Evolutionary conservation across 2,888 invertebrate species (phyloP).

Genomic region (Gisinianus flammeolus): DNA sequence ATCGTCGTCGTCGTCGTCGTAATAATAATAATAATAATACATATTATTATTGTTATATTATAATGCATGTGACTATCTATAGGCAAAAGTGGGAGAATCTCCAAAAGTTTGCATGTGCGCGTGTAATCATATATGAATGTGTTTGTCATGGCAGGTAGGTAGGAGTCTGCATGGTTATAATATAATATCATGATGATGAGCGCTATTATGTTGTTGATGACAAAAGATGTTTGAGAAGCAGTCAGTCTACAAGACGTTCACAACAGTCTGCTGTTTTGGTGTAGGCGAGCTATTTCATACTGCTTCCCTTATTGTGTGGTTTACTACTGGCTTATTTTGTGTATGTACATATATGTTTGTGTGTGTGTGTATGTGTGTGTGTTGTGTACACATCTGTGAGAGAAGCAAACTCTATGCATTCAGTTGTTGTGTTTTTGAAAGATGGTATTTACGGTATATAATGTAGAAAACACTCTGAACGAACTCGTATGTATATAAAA

Average conservation of each 20-base stretch:
- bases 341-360: neutral
- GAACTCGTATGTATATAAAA: neutral
- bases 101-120: neutral
- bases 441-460: neutral
- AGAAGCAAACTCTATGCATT: neutral
- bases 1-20: neutral
- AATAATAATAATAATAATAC: neutral
- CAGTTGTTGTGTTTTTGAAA: neutral
- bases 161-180: neutral
- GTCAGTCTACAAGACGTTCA: conserved; percentile 10
- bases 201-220: conserved; percentile 35
- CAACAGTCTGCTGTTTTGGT: neutral
- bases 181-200: conserved; percentile 29
- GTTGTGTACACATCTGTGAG: too few relatives aligned
- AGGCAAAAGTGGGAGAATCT: neutral
- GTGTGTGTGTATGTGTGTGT: neutral
- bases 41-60: too few relatives aligned
- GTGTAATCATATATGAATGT: conserved; percentile 1
- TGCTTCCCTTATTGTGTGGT: neutral
- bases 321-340: neutral
- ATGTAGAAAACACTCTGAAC: neutral
- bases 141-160: conserved; percentile 36
- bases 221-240: conserved; percentile 31
- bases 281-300: neutral
- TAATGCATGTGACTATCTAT: too few relatives aligned